Conservation (phyloP, 2,888 invertebrate genomes). For the Morpho helenor region DNA sequence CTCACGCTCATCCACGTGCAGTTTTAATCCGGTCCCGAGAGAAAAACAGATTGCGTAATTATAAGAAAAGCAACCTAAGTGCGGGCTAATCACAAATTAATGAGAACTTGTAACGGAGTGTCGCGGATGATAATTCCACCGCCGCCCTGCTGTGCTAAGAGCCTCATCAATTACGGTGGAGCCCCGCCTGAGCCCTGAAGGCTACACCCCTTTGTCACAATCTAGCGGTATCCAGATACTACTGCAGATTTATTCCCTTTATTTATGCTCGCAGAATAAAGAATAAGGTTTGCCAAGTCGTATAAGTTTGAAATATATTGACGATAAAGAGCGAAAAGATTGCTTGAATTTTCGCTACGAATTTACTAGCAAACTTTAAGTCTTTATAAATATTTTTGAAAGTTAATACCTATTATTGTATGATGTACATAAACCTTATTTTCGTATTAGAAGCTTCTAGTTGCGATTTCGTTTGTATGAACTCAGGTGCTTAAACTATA, state of each 20-base stretch:
- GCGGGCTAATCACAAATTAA: conserved; percentile 77
- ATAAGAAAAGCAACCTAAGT: conserved; percentile 67
- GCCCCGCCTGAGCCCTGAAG: conserved; percentile 48
- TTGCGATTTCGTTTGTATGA: no score
- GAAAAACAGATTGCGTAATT: conserved; percentile 73
- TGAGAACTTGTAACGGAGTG: conserved; percentile 69
- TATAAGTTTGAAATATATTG: conserved; percentile 3
- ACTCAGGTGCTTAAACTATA: no score
- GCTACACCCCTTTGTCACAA: conserved; percentile 43
- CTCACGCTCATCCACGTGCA: conserved; percentile 13
- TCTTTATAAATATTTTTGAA: no score
- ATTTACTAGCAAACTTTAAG: no score
- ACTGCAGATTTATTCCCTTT: conserved; percentile 26
- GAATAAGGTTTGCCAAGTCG: conserved; percentile 2
- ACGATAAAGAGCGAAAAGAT: background rate
- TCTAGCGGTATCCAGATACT: conserved; percentile 30
- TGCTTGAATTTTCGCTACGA: no score
- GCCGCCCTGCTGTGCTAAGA: conserved; percentile 75
- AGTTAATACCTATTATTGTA: no score
- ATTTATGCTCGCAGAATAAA: conserved; percentile 18
- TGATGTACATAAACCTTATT: no score
- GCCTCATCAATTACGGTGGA: conserved; percentile 75
- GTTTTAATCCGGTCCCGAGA: conserved; percentile 27
- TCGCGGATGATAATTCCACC: conserved; percentile 69
- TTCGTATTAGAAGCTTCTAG: no score